phyloP scores from a whole-genome alignment of 2,113 vertebrate genomes.

The Sinocyclocheilus anophthalmus region DNA sequence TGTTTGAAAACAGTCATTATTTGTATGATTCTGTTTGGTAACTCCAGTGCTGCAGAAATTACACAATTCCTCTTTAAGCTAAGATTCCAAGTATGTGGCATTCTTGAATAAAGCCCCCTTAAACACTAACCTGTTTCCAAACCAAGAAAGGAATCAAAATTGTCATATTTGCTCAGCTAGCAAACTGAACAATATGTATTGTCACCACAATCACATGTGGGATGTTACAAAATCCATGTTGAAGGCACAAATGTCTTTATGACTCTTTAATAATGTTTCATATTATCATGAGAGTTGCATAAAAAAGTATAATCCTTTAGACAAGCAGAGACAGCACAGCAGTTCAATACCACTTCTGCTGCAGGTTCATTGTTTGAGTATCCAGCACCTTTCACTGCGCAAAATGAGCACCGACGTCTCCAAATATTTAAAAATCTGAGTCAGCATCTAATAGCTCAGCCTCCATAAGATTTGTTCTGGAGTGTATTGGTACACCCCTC shows the following conservation, averaged over 20 bases:
- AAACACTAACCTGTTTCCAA: background rate
- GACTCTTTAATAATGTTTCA: background rate
- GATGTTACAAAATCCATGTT: background rate
- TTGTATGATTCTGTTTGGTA: no score
- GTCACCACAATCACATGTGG: background rate
- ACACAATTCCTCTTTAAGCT: background rate
- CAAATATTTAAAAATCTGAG: conserved; percentile 83
- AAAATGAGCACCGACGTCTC: conserved; percentile 26
- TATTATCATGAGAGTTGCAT: background rate
- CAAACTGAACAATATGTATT: background rate
- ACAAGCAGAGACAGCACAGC: background rate
- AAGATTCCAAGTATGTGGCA: background rate
- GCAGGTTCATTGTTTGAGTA: background rate
- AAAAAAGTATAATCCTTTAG: conserved; percentile 1
- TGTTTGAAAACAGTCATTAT: no score
- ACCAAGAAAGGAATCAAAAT: background rate
- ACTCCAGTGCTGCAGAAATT: background rate
- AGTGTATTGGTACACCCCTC: conserved; percentile 83
- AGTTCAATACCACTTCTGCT: background rate
- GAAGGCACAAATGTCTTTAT: background rate
- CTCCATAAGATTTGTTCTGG: conserved; percentile 91
- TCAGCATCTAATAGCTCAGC: conserved; percentile 89
- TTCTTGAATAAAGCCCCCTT: background rate
- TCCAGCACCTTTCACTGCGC: conserved; percentile 46
- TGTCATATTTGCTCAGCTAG: background rate